Evolutionary conservation across 1,140 invertebrate genomes (phyloP), one percentile per base, ranked within the genome.

Genomic region (Ptiloglossa arizonensis): DNA sequence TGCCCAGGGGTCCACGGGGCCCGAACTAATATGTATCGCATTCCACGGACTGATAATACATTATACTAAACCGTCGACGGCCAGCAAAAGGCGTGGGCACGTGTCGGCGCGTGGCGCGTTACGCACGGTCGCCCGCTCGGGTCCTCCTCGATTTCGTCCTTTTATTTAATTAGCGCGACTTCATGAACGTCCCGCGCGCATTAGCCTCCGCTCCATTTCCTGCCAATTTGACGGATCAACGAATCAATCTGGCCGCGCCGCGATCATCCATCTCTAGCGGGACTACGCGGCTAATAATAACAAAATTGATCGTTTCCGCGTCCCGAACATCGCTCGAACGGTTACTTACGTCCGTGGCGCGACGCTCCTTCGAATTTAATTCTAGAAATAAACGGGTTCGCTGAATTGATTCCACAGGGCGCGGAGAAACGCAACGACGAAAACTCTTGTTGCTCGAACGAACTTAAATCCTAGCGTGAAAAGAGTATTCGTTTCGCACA

Each of bases 91-190:
- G 67, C 63, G 76, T 29, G 54, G 52, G 68, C 87, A 89, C 87
- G 88, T 87, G 88, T n/a, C 83, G 80, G 22, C 88, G 86, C 88
- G 88, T 89, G 88, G 22, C 62, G 44, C 64, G 72, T 46, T 68
- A 63, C 24, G 62, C 44, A 27, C 70, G 69, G 41, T 44, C 72
- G 57, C 19, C 46, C 29, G 29, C 62, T 76, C 62, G 80, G 50
- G 59, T 48, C 32, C 75, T 17, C 22, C 79, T 73, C 88, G 83
- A 89, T 88, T 85, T 81, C 82, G 78, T 82, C 85, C 87, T 90
- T 91, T 92, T 89, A 91, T 92, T 92, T 91, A 91, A 92, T 92
- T 92, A 92, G 89, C 85, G 69, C 83, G 82, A 89, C 87, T 87
- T 81, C 81, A 81, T 77, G 73, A 83, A 67, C 79, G 72, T 60